Base-by-base conservation (phyloP, 2,797 vertebrate species). In the Silurus aristotelis region DNA sequence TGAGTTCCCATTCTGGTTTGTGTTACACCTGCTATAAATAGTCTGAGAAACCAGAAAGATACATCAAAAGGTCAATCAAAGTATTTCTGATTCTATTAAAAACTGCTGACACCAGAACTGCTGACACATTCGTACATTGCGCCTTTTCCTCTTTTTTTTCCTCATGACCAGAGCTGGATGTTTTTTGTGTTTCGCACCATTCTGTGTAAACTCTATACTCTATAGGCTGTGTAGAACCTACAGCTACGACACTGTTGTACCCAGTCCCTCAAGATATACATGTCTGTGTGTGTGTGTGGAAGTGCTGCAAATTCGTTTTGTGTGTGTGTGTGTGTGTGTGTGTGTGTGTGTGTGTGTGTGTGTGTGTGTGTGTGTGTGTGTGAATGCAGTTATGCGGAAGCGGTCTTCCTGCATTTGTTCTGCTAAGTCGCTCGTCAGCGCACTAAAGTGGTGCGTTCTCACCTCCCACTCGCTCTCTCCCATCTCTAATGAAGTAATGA, bases 341-440 rank as follows among this genome's bases (percentile, higher is more conserved):
- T 38, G 52, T 82, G 60, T 60, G 75, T 58, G 17, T 61, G 13
- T 38, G 52, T 82, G 60, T 61, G 43, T 68, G 31, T 46, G 82
- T 84, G 61, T 78, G 63, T 84, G 78, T 66, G 63, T 78, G 60
- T 75, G 67, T 78, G 27, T 87, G 67, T 84, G 70, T 63, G 82
- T 85, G 77, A 66, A 60, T 48, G 77, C 61, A 76, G 87, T 84
- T 85, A 88, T 91, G 89, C 89, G 90, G 90, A 90, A 90, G 88
- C 76, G 63, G 78, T 72, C 88, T 91, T 91, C 90, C 90, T 91
- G 90, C 89, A 82, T 90, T 91, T 91, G 90, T 91, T 88, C 90
- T 90, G 81, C 87, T 56, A 85, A 63, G 83, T 68, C 0, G 63
- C 64, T 82, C 19, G 48, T 68, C 80, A 70, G 80, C 64, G 80